Base-by-base conservation (phyloP, 2,797 vertebrate genomes). In the Oryzias dopingdopingensis region DNA sequence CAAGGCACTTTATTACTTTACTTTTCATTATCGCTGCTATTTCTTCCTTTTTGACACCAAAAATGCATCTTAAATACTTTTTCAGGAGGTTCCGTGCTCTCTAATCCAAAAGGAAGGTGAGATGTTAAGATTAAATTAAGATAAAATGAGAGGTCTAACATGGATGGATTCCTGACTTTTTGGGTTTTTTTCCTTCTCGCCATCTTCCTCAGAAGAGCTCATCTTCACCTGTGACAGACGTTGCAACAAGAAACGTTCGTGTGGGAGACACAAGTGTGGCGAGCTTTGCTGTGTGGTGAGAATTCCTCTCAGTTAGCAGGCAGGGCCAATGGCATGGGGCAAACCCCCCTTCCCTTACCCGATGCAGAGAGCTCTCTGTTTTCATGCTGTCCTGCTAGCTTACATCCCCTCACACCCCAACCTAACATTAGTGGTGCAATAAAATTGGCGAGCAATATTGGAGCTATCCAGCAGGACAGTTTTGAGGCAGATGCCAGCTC, bases 271-370 rank as follows among this genome's bases (percentile, higher is more conserved):
- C 88, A 99, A 98, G 74, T 98, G 96, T 81, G 94, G 92, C 53
- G 95, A 98, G 87, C 84, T 96, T 68, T 99, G 97, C 70, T 99
- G 97, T 86, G 94, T 98, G 92, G 97, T 99, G 85, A 92, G 96
- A 87, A 6, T 44, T 22, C 3, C n/a, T 48, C 32, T 37, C 10
- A 13, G 32, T 37, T 26, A 7, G 6, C 2, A 26, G 18, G 1
- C 18, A 18, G 18, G 18, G 18, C 18, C 18, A 18, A 18, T 18
- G 18, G 18, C 18, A 18, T 18, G 18, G 18, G 18, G 18, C 18
- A 18, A 18, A 18, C 18, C 18, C 18, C 18, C 18, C 18, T 18
- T 18, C 18, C 18, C 18, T 18, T 18, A 18, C 18, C 20, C 20
- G 3, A 22, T 22, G 20, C 26, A 5, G 24, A 26, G 6, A 26